These are phyloP conservation scores for Corythornis vintsioides DNA, from an alignment of 2,113 vertebrate species.

Conservation along the genomic window DNA sequence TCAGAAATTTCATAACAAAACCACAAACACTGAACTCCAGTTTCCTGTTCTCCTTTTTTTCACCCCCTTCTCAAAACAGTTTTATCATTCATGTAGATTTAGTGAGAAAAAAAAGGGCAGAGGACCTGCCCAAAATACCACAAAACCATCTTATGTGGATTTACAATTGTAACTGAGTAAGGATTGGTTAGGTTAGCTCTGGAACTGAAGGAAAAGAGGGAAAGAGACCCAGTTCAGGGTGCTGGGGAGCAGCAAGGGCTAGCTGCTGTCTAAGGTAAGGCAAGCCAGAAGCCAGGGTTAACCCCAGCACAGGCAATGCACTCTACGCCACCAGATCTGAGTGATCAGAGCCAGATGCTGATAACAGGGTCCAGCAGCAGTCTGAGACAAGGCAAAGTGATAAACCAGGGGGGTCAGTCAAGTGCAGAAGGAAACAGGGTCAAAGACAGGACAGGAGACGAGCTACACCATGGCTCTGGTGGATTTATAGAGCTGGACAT, in stretches of 20 bases:
- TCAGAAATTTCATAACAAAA: background rate
- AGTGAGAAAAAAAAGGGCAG: background rate
- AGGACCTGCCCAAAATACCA: background rate
- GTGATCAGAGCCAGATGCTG: background rate
- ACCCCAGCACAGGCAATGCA: fast-evolving
- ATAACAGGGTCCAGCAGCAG: background rate
- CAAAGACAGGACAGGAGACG: background rate
- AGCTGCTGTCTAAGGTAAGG: background rate
- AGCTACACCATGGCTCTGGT: background rate
- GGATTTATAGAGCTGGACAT: background rate
- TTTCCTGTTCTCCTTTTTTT: background rate
- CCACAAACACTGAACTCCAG: background rate
- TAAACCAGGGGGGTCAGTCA: background rate
- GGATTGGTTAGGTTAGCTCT: background rate
- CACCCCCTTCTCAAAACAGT: background rate
- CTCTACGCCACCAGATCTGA: background rate
- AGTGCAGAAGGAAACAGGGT: background rate
- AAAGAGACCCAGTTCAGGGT: background rate
- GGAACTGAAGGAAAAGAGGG: background rate
- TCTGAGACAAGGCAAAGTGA: background rate
- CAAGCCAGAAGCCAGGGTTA: background rate
- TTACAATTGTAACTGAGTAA: background rate
- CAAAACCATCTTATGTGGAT: background rate
- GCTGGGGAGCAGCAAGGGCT: background rate
- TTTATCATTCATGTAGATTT: background rate